Evolutionary conservation across 2,888 invertebrate species (phyloP), one percentile per base, ranked within the genome.

Genomic region (Drosophila percnosoma): DNA sequence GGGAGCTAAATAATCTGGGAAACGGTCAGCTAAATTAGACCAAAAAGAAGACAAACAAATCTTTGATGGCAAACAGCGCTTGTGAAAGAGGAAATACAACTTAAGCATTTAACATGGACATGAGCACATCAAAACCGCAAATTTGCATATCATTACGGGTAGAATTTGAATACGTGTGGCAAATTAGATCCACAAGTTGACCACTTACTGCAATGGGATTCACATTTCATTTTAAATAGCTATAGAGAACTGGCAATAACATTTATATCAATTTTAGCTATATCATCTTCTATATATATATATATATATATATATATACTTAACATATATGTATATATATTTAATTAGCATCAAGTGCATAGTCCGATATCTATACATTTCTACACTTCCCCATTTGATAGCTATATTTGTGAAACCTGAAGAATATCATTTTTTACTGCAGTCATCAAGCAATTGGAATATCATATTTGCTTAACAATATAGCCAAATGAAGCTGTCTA

Each of bases 1-100:
- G 53, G 53, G 29, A 40, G 54, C 24, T 54, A 55, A 38, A 11
- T 68, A 54, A 59, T 38, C 70, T 57, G 70, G 76, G 62, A 77
- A 77, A 72, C 54, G 51, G 15, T 33, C 45, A 57, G 71, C 65
- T 49, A 77, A 76, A 62, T 65, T n/a, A 33, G 53, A 49, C 31
- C 36, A 36, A 24, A 58, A 42, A 45, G 29, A 13, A 21, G 13
- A 27, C 15, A 38, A 36, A 33, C 45, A 18, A 18, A 49, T 15
- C n/a, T 68, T 21, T 34, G 36, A 59, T 40, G 31, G 40, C 57
- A 74, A 53, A 53, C 70, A 53, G 53, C 18, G 55, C 15, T 34
- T 13, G 31, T 51, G 38, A 33, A 33, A 42, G 0, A 18, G 64
- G 36, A 59, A 64, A 59, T 59, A 31, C 29, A 42, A 61, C 42